Evolutionary conservation across 1,140 invertebrate genomes (phyloP), one percentile per base, ranked within the genome.

Genomic region (Harlomillsia oculata): DNA sequence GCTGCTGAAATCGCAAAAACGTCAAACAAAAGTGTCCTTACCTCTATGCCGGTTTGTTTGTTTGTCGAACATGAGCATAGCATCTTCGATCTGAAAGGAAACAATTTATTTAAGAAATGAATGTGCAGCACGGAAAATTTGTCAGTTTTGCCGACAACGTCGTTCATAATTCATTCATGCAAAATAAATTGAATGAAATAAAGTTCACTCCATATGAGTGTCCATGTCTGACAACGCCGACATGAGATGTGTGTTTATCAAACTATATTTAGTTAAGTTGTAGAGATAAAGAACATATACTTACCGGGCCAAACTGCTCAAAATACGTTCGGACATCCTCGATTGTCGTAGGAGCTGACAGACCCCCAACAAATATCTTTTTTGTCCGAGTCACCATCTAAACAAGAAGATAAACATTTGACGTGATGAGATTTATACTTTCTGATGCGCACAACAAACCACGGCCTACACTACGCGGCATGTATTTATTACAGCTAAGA

Each of bases 11-110:
- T 14, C 8, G 32, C 32, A 8, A 34, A 34, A 8, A 34, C 37
- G 37, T 16, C 14, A 16, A 40, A 36, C 18, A 53, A 28, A 23
- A 37, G 36, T 37, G 39, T 21, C 80, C 88, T 89, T 79, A 98
- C 95, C 95, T 92, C 95, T 89, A 80, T 99, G 96, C 78, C 96
- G 87, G 80, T 97, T 97, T 68, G 96, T 99, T 74, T 96, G 91
- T 82, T 99, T 98, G 78, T 99, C 96, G 76, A 97, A 99, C 96
- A 99, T 99, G 70, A 99, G 82, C 94, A 98, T 97, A 61, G 93
- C 94, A 75, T 98, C 96, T 78, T 99, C 95, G 73, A 98, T 97
- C 94, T 98, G 84, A 53, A 93, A 90, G 72, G 74, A 77, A 69
- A 69, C 59, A 67, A 64, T 11, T 34, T 34, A 34, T 34, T n/a